A percentile compares a stretch with the other conserved stretches of the same genome.
Conservation (phyloP, 2,797 vertebrate species). For the Delichon dasypus region DNA sequence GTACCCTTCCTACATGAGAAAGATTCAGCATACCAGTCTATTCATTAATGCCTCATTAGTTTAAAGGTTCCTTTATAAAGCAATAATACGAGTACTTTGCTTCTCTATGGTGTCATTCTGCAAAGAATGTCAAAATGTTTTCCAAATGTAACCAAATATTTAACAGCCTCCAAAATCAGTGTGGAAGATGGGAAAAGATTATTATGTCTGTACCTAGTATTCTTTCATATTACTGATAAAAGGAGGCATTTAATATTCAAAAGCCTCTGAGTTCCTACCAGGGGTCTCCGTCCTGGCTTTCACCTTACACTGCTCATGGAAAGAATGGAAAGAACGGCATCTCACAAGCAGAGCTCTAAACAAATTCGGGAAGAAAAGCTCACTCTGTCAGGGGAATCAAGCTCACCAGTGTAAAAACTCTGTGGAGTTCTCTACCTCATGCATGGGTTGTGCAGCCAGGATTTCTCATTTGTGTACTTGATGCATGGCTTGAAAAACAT, state of each 20-base stretch:
- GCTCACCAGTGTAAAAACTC: not conserved
- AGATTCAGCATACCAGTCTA: not conserved
- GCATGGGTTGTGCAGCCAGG: not conserved
- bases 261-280: not conserved
- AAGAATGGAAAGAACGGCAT: not conserved
- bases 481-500: constrained; percentile 4
- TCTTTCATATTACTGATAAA: not conserved
- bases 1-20: not conserved
- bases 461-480: not conserved
- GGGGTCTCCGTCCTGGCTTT: not conserved
- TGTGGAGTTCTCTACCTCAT: not conserved
- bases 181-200: not conserved
- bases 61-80: constrained; percentile 14
- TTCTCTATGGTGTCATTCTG: not conserved
- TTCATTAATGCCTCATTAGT: constrained; percentile 32
- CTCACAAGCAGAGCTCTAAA: not conserved
- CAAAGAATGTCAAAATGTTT: constrained; percentile 15
- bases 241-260: not conserved
- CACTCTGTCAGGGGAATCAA: not conserved
- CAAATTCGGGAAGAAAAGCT: not conserved
- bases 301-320: not conserved
- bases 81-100: constrained; percentile 24
- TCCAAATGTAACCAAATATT: not conserved
- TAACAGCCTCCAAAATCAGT: constrained; percentile 2
- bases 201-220: not conserved